Base-by-base conservation (phyloP, 2,113 vertebrate genomes). In the Erpornis zantholeuca region DNA sequence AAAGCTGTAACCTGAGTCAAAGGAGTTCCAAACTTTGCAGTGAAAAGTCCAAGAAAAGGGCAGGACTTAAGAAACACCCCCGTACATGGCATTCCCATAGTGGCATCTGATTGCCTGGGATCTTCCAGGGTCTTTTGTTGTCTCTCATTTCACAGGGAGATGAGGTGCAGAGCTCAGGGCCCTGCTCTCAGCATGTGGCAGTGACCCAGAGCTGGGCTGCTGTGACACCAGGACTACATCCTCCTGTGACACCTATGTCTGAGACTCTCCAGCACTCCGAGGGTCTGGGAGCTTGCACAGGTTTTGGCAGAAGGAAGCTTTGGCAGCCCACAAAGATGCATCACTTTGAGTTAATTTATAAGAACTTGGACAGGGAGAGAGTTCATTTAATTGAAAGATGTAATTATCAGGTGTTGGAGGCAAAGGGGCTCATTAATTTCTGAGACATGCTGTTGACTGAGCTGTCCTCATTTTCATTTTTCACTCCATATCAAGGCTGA, bases 371-470 rank as follows among this genome's bases (percentile, higher is more conserved):
- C 95, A 98, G 82, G 82, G 69, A 97, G 92, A 97, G 92, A 97
- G 97, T 98, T 97, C 95, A 94, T 96, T 97, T 98, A 98, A 98
- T 97, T 98, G 98, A 98, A 98, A 98, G 97, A 97, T 97, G 96
- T 98, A 98, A 98, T 97, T 98, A 98, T 98, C 97, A 97, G 97
- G 97, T 98, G 96, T 98, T 97, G 94, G 90, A 98, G 95, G 97
- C 93, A 82, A 98, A 97, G 85, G 90, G 96, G 87, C 96, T 98
- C 98, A 98, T 98, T 98, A 97, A 98, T 98, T 98, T 98, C 93
- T 73, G 91, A 97, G 97, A 95, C 95, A 97, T 68, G 95, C 88
- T 97, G 96, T 98, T 97, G 97, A 97, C 97, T 97, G 97, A 97
- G 97, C 88, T 97, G 88, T 97, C 95, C 86, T 97, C 90, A 65